A percentile compares a stretch with the other conserved stretches of the same genome.
phyloP scores from a whole-genome alignment of 2,113 vertebrate species.

The Oncorhynchus keta region DNA sequence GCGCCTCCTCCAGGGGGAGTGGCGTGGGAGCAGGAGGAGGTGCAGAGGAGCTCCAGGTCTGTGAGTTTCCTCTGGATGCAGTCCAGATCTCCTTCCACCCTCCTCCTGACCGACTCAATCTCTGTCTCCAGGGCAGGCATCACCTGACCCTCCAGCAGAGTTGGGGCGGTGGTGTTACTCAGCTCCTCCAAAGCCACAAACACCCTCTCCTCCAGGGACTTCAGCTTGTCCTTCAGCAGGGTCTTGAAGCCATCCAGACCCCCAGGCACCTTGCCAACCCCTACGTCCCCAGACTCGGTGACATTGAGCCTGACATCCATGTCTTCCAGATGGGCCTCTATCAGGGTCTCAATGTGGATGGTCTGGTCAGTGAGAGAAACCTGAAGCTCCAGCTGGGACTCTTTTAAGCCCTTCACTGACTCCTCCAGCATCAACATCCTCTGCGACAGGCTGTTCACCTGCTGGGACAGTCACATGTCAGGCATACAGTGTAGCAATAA shows the following conservation, averaged over 20 bases:
- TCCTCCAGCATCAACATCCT: slow-evolving; percentile 86
- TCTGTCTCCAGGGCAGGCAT: slow-evolving; percentile 84
- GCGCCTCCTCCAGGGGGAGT: slow-evolving; percentile 65
- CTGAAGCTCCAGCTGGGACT: slow-evolving; percentile 80
- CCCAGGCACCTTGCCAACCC: slow-evolving; percentile 40
- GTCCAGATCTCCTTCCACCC: slow-evolving; percentile 74
- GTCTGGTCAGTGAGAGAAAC: slow-evolving; percentile 71
- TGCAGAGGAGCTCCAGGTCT: slow-evolving; percentile 85
- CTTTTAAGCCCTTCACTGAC: slow-evolving; percentile 81
- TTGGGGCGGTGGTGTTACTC: slow-evolving; percentile 72
- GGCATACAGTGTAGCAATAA: no score
- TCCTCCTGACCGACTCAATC: slow-evolving; percentile 75
- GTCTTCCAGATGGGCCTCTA: slow-evolving; percentile 81
- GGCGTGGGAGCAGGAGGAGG: slow-evolving; percentile 76
- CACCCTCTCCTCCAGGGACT: slow-evolving; percentile 86
- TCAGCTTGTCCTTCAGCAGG: slow-evolving; percentile 85
- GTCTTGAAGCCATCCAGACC: slow-evolving; percentile 81
- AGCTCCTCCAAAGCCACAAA: slow-evolving; percentile 81
- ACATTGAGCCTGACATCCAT: slow-evolving; percentile 81
- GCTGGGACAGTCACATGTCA: slow-evolving; percentile 19
- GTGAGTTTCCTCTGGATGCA: slow-evolving; percentile 82
- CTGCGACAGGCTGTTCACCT: slow-evolving; percentile 79
- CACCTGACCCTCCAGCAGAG: slow-evolving; percentile 77
- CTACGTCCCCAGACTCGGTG: slow-evolving; percentile 67
- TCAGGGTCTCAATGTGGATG: slow-evolving; percentile 72